Evolutionary conservation across 2,113 vertebrate species (phyloP), one percentile per base, ranked within the genome.

Genomic region (Leptocoma aspasia): DNA sequence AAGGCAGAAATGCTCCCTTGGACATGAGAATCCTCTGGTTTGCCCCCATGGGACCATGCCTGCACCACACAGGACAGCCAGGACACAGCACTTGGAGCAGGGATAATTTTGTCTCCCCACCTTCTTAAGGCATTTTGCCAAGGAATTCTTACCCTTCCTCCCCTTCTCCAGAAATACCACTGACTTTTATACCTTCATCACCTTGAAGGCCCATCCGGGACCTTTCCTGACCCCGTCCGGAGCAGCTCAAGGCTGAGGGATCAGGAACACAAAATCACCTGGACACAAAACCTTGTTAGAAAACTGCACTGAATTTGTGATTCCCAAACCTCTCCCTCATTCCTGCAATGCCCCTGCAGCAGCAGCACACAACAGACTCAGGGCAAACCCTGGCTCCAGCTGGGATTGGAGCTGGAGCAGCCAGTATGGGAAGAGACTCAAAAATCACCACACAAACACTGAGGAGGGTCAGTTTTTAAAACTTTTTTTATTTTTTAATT

Each of bases 401-500:
- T 9, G 1, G 26, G 27, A 20, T 22, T 0, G 1, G 5, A 69
- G 78, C 35, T 28, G 64, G 63, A 61, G 50, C 7, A 37, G 8
- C 8, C 5, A 1, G 4, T 5, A 7, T 0, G 8, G 28, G 2
- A 9, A 70, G n/a, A 31, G 12, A 28, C 15, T 4, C 70, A 42
- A 23, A 78, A 96, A 92, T 88, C 69, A 96, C 60, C 82, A 97
- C 89, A 97, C 96, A 49, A 82, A 97, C 93, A 56, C 94, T 35
- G 61, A 68, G 87, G 65, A 35, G 91, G 79, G 71, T 97, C 99
- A 99, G 99, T 99, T 99, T 99, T 99, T 99, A 99, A 99, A 99
- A 99, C 99, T 99, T 99, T 99, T 99, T 99, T 97, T 99, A 98
- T 99, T 99, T 99, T 99, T 99, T 97, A 98, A 94, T 97, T 99